Conservation (phyloP, 2,888 invertebrate genomes). For the Sarcophaga subvicina region DNA sequence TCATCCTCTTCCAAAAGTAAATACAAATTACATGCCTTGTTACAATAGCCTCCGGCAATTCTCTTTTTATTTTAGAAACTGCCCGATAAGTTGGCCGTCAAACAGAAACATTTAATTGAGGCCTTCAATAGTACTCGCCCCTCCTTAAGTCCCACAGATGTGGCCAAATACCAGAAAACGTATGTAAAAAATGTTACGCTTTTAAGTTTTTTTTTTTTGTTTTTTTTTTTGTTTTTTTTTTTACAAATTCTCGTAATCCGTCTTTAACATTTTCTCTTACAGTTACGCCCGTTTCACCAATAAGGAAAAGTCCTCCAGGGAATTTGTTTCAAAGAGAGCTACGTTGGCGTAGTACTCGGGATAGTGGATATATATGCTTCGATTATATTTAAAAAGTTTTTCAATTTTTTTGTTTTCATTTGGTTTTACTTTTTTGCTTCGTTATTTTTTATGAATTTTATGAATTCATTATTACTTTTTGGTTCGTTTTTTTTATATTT, state of each 20-base stretch:
- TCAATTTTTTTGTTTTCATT: neutral
- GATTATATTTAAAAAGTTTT: neutral
- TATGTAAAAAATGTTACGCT: conserved; percentile 82
- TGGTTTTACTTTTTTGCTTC: neutral
- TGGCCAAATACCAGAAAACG: conserved; percentile 89
- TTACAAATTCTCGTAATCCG: neutral
- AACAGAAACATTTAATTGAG: conserved; percentile 85
- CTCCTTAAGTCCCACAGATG: conserved; percentile 88
- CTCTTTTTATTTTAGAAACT: conserved; percentile 75
- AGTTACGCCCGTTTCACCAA: conserved; percentile 86
- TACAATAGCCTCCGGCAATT: too few species aligned
- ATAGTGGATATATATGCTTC: neutral
- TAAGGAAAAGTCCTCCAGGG: conserved; percentile 83
- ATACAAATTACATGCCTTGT: too few species aligned
- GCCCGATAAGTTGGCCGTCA: conserved; percentile 81
- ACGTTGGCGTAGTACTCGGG: conserved; percentile 83
- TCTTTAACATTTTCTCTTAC: conserved; percentile 70
- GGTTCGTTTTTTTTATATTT: neutral
- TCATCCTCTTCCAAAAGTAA: too few species aligned
- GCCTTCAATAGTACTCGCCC: conserved; percentile 89
- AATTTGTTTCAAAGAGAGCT: conserved; percentile 83
- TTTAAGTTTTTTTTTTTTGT: neutral
- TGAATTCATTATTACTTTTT: neutral
- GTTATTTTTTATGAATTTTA: too few species aligned
- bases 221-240: neutral